These are phyloP conservation scores for Hippolais icterina DNA, from an alignment of 2,113 vertebrate species.

Conservation along the genomic window DNA sequence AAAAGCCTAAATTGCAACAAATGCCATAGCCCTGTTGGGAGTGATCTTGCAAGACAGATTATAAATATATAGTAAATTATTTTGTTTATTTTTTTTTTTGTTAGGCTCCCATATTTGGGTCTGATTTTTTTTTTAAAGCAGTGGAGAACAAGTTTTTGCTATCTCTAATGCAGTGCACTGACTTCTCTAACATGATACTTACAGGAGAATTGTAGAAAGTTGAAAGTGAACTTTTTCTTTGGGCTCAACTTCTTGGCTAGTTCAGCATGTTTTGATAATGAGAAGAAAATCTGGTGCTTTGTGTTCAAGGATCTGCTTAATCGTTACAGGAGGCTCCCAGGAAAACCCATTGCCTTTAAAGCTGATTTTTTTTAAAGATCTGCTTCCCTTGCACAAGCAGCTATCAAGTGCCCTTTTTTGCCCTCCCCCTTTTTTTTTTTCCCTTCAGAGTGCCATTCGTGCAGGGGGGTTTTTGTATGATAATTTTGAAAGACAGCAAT, in stretches of 20 bases:
- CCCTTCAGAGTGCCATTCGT: not conserved
- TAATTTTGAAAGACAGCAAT: not conserved
- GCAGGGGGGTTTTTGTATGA: not conserved
- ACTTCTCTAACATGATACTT: not conserved
- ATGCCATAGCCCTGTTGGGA: constrained; percentile 6
- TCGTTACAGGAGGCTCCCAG: not conserved
- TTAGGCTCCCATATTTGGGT: not conserved
- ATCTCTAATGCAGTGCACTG: not conserved
- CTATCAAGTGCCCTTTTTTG: not conserved
- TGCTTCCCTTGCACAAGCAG: not conserved
- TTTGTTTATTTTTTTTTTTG: not conserved
- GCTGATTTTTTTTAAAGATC: not conserved
- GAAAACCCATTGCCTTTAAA: not conserved
- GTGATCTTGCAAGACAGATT: not conserved
- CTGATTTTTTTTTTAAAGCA: not conserved
- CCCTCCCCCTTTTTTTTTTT: not conserved
- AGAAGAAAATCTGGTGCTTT: constrained; percentile 42
- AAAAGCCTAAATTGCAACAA: not conserved
- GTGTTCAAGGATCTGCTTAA: not conserved
- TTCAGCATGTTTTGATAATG: not conserved
- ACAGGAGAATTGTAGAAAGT: not conserved
- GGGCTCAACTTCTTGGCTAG: not conserved
- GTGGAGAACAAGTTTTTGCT: not conserved
- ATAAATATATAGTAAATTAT: not conserved
- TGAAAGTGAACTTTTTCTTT: not conserved